Evolutionary conservation across 1,140 invertebrate genomes (phyloP).

Genomic region (Radopholus similis): DNA sequence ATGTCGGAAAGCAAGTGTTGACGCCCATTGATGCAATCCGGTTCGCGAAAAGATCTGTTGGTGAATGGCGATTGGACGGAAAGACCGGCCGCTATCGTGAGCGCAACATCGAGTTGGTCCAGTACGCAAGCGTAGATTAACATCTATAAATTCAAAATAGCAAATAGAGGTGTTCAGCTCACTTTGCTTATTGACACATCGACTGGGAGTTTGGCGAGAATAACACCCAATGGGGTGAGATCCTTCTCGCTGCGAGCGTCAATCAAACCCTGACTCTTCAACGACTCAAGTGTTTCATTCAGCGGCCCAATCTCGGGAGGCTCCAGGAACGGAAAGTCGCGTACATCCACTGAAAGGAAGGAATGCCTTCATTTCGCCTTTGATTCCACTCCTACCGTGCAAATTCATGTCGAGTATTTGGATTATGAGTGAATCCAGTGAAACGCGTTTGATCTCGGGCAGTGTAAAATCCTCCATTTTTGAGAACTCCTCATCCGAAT

Average conservation of each 20-base stretch:
- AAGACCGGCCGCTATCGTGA: conserved; percentile 82
- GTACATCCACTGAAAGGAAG: conserved; percentile 49
- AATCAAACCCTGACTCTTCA: conserved; percentile 84
- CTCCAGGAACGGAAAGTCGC: conserved; percentile 86
- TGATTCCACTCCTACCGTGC: conserved; percentile 64
- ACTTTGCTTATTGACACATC: conserved; percentile 94
- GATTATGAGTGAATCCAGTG: conserved; percentile 82
- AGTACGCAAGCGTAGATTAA: conserved; percentile 86
- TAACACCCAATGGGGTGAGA: conserved; percentile 82
- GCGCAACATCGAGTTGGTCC: conserved; percentile 75
- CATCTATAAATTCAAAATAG: conserved; percentile 69
- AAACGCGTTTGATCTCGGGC: conserved; percentile 85
- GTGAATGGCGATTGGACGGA: conserved; percentile 90
- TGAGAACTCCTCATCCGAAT: conserved; percentile 79
- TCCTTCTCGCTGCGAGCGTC: conserved; percentile 70
- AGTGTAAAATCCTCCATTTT: conserved; percentile 74
- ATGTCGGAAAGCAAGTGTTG: conserved; percentile 82
- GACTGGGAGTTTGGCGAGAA: conserved; percentile 82
- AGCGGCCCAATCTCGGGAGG: conserved; percentile 73
- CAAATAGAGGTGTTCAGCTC: conserved; percentile 47
- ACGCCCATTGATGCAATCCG: conserved; percentile 68
- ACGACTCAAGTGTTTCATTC: conserved; percentile 77
- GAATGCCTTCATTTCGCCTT: conserved; percentile 9
- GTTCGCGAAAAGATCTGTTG: conserved; percentile 62
- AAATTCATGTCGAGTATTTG: conserved; percentile 93